These are phyloP conservation scores for Nymphicus hollandicus DNA, from an alignment of 2,113 vertebrate species.

Conservation along the genomic window DNA sequence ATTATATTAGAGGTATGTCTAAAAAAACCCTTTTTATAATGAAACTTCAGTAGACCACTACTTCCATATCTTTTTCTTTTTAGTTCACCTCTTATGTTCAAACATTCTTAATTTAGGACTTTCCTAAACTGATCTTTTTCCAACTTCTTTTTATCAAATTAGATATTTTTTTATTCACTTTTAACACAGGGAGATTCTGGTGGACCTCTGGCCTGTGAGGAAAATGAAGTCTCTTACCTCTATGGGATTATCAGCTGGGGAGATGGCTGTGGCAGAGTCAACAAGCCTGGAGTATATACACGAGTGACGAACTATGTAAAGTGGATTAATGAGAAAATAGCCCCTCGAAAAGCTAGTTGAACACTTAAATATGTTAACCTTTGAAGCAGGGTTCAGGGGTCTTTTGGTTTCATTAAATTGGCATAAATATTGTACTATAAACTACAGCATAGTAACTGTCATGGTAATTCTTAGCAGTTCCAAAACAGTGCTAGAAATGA, in stretches of 20 bases:
- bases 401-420: background rate
- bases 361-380: background rate
- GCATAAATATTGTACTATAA: background rate
- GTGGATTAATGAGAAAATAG: conserved; percentile 86
- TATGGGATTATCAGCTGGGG: conserved; percentile 96
- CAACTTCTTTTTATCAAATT: background rate
- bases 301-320: conserved; percentile 83
- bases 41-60: background rate
- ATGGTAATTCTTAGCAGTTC: background rate
- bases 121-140: background rate
- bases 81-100: background rate
- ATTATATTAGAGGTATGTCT: background rate
- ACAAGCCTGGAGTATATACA: conserved; percentile 92
- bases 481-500: background rate
- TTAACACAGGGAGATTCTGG: conserved; percentile 90
- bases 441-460: background rate
- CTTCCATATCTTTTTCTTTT: background rate
- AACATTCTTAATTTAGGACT: background rate
- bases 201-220: conserved; percentile 85
- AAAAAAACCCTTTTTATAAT: background rate
- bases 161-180: background rate
- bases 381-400: background rate
- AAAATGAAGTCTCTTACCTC: conserved; percentile 80
- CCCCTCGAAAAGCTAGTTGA: background rate
- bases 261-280: conserved; percentile 81